Evolutionary conservation across 2,113 vertebrate species (phyloP), one percentile per base, ranked within the genome.

Genomic region (Meleagris gallopavo): DNA sequence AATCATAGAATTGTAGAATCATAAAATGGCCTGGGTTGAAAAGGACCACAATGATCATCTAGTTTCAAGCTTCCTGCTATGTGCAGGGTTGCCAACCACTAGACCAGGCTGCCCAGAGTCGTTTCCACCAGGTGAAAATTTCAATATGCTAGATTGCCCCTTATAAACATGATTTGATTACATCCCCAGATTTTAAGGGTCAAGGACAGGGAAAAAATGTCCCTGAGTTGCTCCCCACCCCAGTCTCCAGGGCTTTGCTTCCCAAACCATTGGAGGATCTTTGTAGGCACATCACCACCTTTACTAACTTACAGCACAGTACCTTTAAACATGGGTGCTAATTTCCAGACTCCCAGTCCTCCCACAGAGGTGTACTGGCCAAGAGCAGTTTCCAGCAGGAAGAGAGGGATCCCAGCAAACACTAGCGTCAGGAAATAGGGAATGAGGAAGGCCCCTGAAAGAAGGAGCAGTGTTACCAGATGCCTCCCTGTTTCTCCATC

Each of bases 301-400:
- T 19, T 40, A 43, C 52, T 75, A 38, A 88, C 38, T 57, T 11
- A 7, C 7, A 57, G 41, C 15, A 83, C 76, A 86, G 69, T 97
- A 99, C 99, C 99, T 98, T 99, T 99, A 98, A 99, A 99, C 99
- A 99, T 99, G 4, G 99, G 99, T 11, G 98, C 96, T 77, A 99
- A 97, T 94, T 97, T 99, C 99, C 99, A 99, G 60, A 99, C 98
- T 11, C 98, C 98, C 9, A 99, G 94, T 5, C 98, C 98, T 1
- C 99, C 98, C 0, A 98, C 97, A 13, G 98, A 98, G 16, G 98
- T 98, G 95, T 98, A 99, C 86, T 99, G 99, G 54, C 98, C 99
- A 69, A 99, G 97, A 52, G 98, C 89, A 0, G 98, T 99, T 96
- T 99, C 99, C 96, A 99, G 97, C 43, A 99, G 94, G 96, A 99